Base-by-base conservation (phyloP, 2,888 invertebrate species). In the Acrobasis consociella region DNA sequence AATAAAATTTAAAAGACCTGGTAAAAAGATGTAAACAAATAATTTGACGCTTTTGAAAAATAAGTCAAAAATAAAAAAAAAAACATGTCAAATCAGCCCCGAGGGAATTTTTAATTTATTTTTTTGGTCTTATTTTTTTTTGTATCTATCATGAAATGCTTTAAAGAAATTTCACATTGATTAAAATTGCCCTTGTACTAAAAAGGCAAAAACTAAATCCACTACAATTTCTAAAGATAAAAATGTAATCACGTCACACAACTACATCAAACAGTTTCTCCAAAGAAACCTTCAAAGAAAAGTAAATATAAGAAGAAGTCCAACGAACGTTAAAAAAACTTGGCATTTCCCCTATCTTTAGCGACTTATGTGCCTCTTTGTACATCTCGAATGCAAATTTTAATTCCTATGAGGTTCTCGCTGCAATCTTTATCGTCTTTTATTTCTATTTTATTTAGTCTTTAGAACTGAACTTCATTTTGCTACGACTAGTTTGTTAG, bases 301-400 rank as follows among this genome's bases (percentile, higher is more conserved):
- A 52, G 13, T 52, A 52, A 52, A 52, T 17, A 52, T 13, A 52
- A 2, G 22, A 11, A 52, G n/a, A 11, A 31, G 38, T 22, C 3
- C 22, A 39, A 39, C 15, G 39, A 22, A 22, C 22, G 22, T 22
- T 13, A 16, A 56, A 39, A 42, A 16, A 56, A 42, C 16, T 55
- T 9, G 16, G 42, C 17, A 56, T 56, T 42, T 56, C 15, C 39
- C 51, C 31, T 52, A 52, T 56, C 42, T 17, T 17, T 22, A 56
- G 11, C 17, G 42, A 42, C 56, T 39, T 55, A 37, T 56, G 17
- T 42, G 56, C 17, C 56, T 42, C 42, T 55, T 55, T 56, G 51
- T 56, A 17, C 56, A 56, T 56, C 22, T 56, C 42, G 56, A 42
- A 56, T 56, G 56, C 56, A 56, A 56, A 56, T 56, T 56, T 56